Base-by-base conservation (phyloP, 2,113 vertebrate species). In the Atrichornis clamosus region DNA sequence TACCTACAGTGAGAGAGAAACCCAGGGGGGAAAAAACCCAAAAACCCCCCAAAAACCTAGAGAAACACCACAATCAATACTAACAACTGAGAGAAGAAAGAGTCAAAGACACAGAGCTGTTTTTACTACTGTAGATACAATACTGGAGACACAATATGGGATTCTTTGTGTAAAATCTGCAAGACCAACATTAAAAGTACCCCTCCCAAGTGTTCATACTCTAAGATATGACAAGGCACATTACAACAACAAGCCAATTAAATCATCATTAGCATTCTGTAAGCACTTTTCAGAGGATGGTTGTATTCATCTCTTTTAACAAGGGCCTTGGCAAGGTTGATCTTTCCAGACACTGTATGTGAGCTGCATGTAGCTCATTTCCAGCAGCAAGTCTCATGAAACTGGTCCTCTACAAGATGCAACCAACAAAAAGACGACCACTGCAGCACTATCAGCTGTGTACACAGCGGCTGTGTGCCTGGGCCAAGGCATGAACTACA, bases 21-120 rank as follows among this genome's bases (percentile, higher is more conserved):
- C 32, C 5, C 52, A 58, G 37, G 41, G 24, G 2, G 7, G 16
- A 19, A 6, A 8, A 15, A 7, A 22, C 9, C 6, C 4, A 9
- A 44, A 27, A 9, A 18, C 0, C 1, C 10, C 7, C 23, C 1
- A 8, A 49, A 59, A 44, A 44, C 4, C 10, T n/a, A 44, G 15
- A 73, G 11, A 89, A 96, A 77, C 42, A 56, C 4, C 23, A 35
- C 22, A 53, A 77, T 42, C 15, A 55, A 22, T 33, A 65, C 15
- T 46, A 76, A 59, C 11, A 35, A 37, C 3, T 86, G 27, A 49
- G 15, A 44, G 15, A 64, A 75, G 39, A 83, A 8, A n/a, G n/a
- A 41, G 13, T 58, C 5, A 8, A n/a, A 84, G 27, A n/a, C 15
- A 60, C 6, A 60, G 16, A 79, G 60, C 33, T 72, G 16, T 19